Base-by-base conservation (phyloP, 2,888 invertebrate genomes). In the Cheilosia grossa region DNA sequence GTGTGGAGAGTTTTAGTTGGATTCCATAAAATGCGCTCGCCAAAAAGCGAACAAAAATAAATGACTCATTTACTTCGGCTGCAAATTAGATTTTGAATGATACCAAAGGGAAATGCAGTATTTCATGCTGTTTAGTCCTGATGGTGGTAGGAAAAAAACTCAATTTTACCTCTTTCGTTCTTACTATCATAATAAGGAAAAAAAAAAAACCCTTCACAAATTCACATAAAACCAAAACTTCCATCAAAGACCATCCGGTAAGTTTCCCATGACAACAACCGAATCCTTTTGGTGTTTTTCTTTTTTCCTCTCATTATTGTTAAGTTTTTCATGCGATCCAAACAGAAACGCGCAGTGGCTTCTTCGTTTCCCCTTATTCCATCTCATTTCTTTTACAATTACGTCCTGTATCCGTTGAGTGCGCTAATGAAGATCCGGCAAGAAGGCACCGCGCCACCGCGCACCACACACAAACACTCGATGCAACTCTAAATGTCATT, bases 381-480 rank as follows among this genome's bases (percentile, higher is more conserved):
- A 56, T 24, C 54, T 66, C 54, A 70, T 75, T 70, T 75, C 66
- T 61, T 79, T 75, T 70, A 66, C 44, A 58, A 51, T 44, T 47
- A 64, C 66, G 72, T 79, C 64, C 72, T 79, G 72, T 79, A 64
- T 64, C 70, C 64, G 70, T 64, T 27, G 64, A 79, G 64, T 64
- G 67, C 67, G 80, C 80, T 85, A 85, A 85, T 85, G 85, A 85
- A 85, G 75, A 85, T 85, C 85, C 85, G 81, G 85, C 77, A 77
- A 72, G 61, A 77, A 85, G 73, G 42, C 64, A 19, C 44, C 40
- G 42, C 69, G 67, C 33, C 24, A 44, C 27, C 67, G 40, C 42
- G 54, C 51, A 44, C 56, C 58, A 49, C 64, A 59, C 74, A 75
- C 69, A 85, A 67, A 85, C 61, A 66, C 49, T 67, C 59, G 49